Base-by-base conservation (phyloP, 2,888 invertebrate species). In the Melanargia galathea region DNA sequence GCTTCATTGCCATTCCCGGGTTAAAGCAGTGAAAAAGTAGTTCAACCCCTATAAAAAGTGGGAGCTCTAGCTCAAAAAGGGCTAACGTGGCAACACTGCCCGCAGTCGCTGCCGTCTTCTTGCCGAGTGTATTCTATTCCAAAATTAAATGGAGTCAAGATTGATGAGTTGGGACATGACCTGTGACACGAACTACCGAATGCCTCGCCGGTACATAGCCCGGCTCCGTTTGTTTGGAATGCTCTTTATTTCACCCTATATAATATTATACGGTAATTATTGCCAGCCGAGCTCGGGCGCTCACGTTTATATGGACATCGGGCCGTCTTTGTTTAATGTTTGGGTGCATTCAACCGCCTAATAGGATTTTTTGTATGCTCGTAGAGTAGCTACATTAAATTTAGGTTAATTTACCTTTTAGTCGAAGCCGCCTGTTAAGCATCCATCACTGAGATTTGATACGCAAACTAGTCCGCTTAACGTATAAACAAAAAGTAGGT, bases 101-200 rank as follows among this genome's bases (percentile, higher is more conserved):
- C 16, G 16, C 40, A 5, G 60, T 35, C 7, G 45, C 45, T 22
- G 45, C 45, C 22, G 20, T 46, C 72, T 66, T 71, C 72, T 38
- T 18, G 67, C 71, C 69, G 71, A 63, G 52, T 55, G 64, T 78
- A 78, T 79, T 83, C 84, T 86, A 85, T 84, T 84, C 83, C 76
- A 71, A 87, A 84, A 83, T 87, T 85, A 89, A 91, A 90, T 82
- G 84, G 84, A 85, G 82, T 73, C 71, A 86, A 88, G 90, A 91
- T 91, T 90, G 87, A 91, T 91, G 90, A 86, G 88, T 78, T 84
- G 83, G 82, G 85, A 86, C 86, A 82, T 83, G 88, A 90, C 90
- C 90, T 90, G 83, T 90, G 91, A 90, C 90, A 89, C 83, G 84
- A 84, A 90, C 90, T 90, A 90, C 91, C 84, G 90, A 90, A 89